Evolutionary conservation across 2,113 vertebrate species (phyloP).

Genomic region (Toxotes chatareus): DNA sequence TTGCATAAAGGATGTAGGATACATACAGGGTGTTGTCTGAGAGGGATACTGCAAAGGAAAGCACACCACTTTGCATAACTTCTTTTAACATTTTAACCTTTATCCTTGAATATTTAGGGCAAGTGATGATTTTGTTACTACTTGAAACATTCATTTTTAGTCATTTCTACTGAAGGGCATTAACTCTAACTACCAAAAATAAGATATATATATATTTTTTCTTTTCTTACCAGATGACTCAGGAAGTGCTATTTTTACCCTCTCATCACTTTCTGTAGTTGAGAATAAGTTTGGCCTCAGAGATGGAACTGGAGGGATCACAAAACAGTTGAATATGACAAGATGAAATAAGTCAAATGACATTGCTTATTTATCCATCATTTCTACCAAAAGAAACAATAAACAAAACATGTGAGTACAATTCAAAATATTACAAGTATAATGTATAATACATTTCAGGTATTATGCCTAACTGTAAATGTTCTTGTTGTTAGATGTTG

Average conservation of each 20-base stretch:
- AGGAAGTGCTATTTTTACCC: constrained; percentile 76
- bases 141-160: neutral
- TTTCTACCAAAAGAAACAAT: neutral
- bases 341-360: neutral
- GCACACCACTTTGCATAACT: neutral
- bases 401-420: neutral
- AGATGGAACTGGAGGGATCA: constrained; percentile 73
- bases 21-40: constrained; percentile 82
- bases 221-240: constrained; percentile 84
- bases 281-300: constrained; percentile 71
- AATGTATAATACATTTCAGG: neutral
- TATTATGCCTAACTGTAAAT: neutral
- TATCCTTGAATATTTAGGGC: neutral
- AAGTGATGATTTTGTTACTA: neutral
- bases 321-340: constrained; percentile 26
- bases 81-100: neutral
- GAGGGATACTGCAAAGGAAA: constrained; percentile 73
- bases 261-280: constrained; percentile 75
- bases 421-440: neutral
- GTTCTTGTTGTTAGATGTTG: neutral
- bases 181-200: neutral
- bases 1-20: constrained; percentile 88
- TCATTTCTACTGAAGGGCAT: neutral
- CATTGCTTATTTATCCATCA: neutral
- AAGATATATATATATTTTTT: neutral